Base-by-base conservation (phyloP, 2,113 vertebrate species). In the Oryzias celebensis region DNA sequence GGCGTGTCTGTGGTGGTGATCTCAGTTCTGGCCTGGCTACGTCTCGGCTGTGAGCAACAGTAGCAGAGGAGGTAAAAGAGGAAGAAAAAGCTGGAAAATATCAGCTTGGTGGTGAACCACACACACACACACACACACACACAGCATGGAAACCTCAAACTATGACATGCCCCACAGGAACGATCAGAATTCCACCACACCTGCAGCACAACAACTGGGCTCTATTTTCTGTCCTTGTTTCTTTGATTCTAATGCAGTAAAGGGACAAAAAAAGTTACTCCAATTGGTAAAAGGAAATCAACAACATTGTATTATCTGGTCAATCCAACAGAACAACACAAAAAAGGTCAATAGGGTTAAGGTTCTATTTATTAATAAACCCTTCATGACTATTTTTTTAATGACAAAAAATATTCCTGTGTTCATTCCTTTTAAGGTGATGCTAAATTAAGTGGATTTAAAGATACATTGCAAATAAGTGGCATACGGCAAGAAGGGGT, bases 151-250 rank as follows among this genome's bases (percentile, higher is more conserved):
- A 80, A 69, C 23, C 65, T 24, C 47, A 20, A 22, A 5, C 41
- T 24, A 67, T 89, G 86, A 88, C 81, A 62, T 23, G 46, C 22
- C 17, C 18, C 52, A 50, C 24, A 83, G 80, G 81, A 80, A 90
- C 82, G 84, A 79, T 71, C 58, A 53, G 63, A 75, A 67, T 69
- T 65, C 52, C 74, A 26, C 81, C 68, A 24, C 81, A 87, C 77
- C 82, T 86, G 85, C 73, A 74, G 26, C 46, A 58, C 51, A 44
- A 63, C 63, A 52, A 46, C 52, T 24, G 24, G n/a, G 7, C 44
- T 65, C 45, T 71, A 43, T 51, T 66, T 73, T 52, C 47, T 46
- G 36, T 18, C 2, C 12, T 3, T 58, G 26, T 8, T 55, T 16
- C 3, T 5, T 0, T 14, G 8, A 20, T 43, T 59, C 22, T 14